These are phyloP conservation scores for Uromys caudimaculatus DNA, from an alignment of 2,797 vertebrate species.

Conservation along the genomic window DNA sequence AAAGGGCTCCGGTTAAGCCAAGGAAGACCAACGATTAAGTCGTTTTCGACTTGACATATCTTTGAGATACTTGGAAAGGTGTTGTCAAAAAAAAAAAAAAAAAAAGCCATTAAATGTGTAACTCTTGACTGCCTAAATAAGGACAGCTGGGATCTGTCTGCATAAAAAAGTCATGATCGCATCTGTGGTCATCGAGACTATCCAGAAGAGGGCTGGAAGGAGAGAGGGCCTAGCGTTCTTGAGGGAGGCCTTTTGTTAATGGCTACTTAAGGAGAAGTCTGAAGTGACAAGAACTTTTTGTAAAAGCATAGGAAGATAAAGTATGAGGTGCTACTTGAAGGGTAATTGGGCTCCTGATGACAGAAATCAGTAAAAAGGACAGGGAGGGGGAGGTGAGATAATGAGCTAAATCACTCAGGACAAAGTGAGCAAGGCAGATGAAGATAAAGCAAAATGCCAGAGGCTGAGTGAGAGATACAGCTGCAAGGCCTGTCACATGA, in stretches of 20 bases:
- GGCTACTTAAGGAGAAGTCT: background rate
- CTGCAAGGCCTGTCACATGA: background rate
- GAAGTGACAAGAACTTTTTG: slow-evolving; percentile 28
- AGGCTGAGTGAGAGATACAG: background rate
- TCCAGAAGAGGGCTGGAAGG: background rate
- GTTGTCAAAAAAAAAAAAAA: slow-evolving; percentile 28
- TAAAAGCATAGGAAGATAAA: slow-evolving; percentile 4
- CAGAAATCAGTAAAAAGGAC: slow-evolving; percentile 38
- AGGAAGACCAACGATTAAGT: slow-evolving; percentile 14
- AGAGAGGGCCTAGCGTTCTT: background rate
- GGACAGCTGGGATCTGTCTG: background rate
- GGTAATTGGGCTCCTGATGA: slow-evolving; percentile 51
- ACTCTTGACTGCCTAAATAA: background rate
- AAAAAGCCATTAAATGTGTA: background rate
- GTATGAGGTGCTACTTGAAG: slow-evolving; percentile 23
- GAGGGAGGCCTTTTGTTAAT: background rate
- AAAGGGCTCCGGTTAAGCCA: background rate
- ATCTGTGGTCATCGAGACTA: background rate
- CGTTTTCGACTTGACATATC: background rate
- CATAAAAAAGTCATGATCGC: background rate
- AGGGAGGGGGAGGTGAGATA: background rate
- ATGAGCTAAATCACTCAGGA: slow-evolving; percentile 35
- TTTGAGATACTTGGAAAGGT: slow-evolving; percentile 28
- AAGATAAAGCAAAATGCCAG: background rate
- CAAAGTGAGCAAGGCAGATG: background rate